A percentile compares a stretch with the other conserved stretches of the same genome.
These are phyloP conservation scores for Ormyrus rosae DNA, from an alignment of 2,888 invertebrate species.

Conservation along the genomic window DNA sequence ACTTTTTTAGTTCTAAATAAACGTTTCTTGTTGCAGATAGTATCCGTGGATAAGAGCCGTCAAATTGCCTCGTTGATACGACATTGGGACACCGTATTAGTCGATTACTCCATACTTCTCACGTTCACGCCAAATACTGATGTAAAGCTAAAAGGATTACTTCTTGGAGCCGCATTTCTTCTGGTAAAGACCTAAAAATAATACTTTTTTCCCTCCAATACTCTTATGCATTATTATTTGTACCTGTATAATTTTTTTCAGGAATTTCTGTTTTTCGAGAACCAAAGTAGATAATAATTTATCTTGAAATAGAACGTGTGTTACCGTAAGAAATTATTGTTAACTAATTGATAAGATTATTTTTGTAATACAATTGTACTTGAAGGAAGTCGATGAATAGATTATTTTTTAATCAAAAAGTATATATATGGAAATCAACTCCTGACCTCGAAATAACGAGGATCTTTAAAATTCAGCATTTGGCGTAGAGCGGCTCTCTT, in stretches of 20 bases:
- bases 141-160: conserved; percentile 86
- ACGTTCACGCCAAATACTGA: conserved; percentile 85
- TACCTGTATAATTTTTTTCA: conserved; percentile 67
- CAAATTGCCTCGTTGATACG: conserved; percentile 83
- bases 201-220: neutral
- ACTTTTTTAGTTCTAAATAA: neutral
- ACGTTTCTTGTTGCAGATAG: conserved; percentile 59
- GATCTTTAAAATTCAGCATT: too few species aligned
- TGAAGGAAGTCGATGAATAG: too few species aligned
- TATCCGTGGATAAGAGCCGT: conserved; percentile 78
- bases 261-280: conserved; percentile 83
- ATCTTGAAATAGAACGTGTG: too few species aligned
- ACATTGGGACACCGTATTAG: conserved; percentile 83
- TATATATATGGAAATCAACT: too few species aligned
- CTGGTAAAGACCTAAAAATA: conserved; percentile 80
- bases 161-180: conserved; percentile 89
- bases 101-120: conserved; percentile 85
- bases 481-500: too few species aligned
- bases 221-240: neutral
- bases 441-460: too few species aligned
- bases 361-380: neutral
- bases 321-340: neutral
- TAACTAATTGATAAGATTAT: neutral
- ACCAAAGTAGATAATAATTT: conserved; percentile 14
- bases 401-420: too few species aligned